These are phyloP conservation scores for Trachelus iudaicus DNA, from an alignment of 2,888 invertebrate genomes.

Conservation along the genomic window DNA sequence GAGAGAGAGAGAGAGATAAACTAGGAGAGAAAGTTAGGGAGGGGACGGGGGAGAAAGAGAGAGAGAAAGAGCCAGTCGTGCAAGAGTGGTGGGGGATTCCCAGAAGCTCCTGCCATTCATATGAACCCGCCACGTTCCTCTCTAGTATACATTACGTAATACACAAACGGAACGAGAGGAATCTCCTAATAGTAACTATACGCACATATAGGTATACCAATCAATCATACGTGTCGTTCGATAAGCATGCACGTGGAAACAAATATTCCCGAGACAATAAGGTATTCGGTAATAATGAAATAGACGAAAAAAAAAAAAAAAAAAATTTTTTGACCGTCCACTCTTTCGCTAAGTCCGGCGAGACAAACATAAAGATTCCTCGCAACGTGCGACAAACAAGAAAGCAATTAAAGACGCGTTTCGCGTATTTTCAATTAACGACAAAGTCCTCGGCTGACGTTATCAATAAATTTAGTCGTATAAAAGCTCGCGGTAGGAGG, in stretches of 20 bases:
- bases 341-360: neutral
- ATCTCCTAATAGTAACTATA: neutral
- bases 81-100: neutral
- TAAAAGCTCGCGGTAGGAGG: conserved; percentile 11
- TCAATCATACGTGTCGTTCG: too few relatives aligned
- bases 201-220: too few relatives aligned
- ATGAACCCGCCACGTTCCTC: neutral
- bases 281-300: too few relatives aligned
- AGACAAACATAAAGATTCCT: too few relatives aligned
- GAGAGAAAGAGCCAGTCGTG: neutral
- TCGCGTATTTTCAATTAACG: neutral
- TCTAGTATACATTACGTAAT: neutral
- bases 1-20: neutral
- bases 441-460: conserved; percentile 8
- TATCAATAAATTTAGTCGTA: conserved; percentile 31
- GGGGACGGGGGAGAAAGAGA: neutral
- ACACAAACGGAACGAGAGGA: neutral
- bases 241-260: neutral
- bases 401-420: neutral
- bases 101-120: conserved; percentile 6
- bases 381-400: too few relatives aligned
- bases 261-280: neutral
- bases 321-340: neutral
- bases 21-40: neutral
- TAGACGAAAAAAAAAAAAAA: too few relatives aligned